Percentiles rank a stretch among this genome's conserved stretches.
phyloP scores from a whole-genome alignment of 2,113 vertebrate species.

The Amphilophus citrinellus region DNA sequence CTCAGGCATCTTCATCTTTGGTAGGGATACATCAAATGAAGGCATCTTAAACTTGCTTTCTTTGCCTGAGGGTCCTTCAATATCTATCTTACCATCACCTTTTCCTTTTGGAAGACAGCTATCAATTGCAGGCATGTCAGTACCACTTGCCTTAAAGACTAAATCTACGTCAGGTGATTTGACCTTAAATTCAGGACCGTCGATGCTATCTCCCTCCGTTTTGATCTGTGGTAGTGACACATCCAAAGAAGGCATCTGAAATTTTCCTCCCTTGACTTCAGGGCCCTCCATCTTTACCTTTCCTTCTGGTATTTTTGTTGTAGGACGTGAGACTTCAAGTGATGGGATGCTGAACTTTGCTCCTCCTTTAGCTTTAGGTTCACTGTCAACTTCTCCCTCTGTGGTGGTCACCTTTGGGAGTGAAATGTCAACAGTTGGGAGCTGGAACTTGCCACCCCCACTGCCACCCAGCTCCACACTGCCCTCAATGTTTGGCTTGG shows the following conservation, averaged over 20 bases:
- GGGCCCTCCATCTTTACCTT: slow-evolving; percentile 42
- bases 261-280: slow-evolving; percentile 38
- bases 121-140: slow-evolving; percentile 59
- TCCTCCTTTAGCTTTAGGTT: slow-evolving; percentile 40
- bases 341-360: slow-evolving; percentile 67
- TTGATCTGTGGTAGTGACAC: slow-evolving; percentile 68
- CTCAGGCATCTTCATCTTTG: slow-evolving; percentile 63
- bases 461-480: slow-evolving; percentile 27
- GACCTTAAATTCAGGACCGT: slow-evolving; percentile 48
- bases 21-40: slow-evolving; percentile 46
- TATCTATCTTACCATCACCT: slow-evolving; percentile 29
- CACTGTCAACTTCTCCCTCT: slow-evolving; percentile 24
- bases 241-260: slow-evolving; percentile 71
- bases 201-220: background rate
- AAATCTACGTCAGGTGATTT: slow-evolving; percentile 35
- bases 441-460: slow-evolving; percentile 30
- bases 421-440: slow-evolving; percentile 43
- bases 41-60: slow-evolving; percentile 63
- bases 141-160: slow-evolving; percentile 23
- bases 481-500: slow-evolving; percentile 53
- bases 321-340: slow-evolving; percentile 66
- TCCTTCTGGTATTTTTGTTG: slow-evolving; percentile 39
- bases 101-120: slow-evolving; percentile 70
- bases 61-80: slow-evolving; percentile 33
- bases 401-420: slow-evolving; percentile 37